Conservation (phyloP, 2,797 vertebrate genomes). For the Scomberomorus guttatus region DNA sequence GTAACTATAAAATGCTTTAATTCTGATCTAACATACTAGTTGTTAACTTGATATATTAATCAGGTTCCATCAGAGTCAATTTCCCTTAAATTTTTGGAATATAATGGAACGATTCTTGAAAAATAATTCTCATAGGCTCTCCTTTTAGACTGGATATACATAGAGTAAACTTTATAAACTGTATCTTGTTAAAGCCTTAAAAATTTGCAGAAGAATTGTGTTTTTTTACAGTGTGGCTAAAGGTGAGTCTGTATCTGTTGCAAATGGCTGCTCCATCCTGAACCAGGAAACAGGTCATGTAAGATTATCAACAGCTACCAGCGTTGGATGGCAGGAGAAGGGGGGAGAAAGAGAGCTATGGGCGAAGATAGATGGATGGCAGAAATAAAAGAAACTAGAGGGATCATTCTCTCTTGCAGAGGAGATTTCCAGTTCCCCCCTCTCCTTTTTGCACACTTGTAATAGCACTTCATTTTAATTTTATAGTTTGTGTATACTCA, state of each 20-base stretch:
- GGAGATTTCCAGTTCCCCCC: conserved; percentile 26
- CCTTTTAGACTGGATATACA: not conserved
- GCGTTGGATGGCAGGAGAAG: conserved; percentile 6
- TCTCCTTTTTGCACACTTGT: conserved; percentile 75
- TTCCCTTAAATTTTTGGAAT: not conserved
- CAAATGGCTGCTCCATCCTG: conserved; percentile 31
- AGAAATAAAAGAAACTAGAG: conserved; percentile 61
- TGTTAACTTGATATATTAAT: not conserved
- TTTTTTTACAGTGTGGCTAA: conserved; percentile 31
- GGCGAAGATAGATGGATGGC: conserved; percentile 60
- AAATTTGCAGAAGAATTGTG: not conserved
- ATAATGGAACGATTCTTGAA: not conserved
- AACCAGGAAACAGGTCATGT: conserved; percentile 31
- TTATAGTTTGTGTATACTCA: conserved; percentile 86
- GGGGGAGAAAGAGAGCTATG: conserved; percentile 30
- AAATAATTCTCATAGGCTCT: not conserved
- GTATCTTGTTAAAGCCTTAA: not conserved
- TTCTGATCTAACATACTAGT: not conserved
- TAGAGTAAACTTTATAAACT: not conserved
- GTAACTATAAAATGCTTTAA: not conserved
- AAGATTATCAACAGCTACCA: conserved; percentile 37
- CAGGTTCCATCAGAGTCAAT: not conserved
- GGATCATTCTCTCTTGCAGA: conserved; percentile 50
- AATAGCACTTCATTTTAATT: conserved; percentile 88
- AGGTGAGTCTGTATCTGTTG: conserved; percentile 40